Evolutionary conservation across 1,140 invertebrate species (phyloP).

Genomic region (Drosophila orosa): DNA sequence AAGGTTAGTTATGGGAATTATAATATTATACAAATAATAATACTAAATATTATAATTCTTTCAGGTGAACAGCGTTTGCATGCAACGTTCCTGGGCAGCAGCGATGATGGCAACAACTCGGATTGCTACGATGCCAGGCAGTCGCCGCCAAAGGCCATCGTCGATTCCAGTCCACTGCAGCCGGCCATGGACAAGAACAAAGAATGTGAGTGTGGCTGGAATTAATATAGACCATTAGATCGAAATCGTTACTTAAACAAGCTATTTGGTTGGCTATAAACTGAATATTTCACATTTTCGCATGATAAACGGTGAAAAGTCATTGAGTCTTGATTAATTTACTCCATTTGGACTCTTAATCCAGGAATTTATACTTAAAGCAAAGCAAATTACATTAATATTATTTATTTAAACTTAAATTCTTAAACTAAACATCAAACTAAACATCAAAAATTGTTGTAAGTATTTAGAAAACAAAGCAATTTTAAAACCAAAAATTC

Average conservation of each 20-base stretch:
- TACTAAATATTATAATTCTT: conserved; percentile 1
- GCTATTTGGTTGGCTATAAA: neutral
- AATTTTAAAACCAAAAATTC: too few relatives aligned
- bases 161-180: conserved; percentile 96
- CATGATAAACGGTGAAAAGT: too few relatives aligned
- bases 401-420: too few relatives aligned
- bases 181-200: conserved; percentile 98
- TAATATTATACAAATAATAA: neutral
- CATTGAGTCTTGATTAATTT: too few relatives aligned
- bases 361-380: too few relatives aligned
- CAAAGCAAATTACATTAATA: too few relatives aligned
- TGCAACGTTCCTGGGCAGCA: conserved; percentile 79
- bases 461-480: too few relatives aligned
- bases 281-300: too few relatives aligned
- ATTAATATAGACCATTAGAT: neutral
- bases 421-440: too few relatives aligned
- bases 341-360: too few relatives aligned
- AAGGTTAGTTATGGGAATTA: conserved; percentile 83
- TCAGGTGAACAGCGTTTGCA: conserved; percentile 79
- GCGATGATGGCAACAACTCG: conserved; percentile 83
- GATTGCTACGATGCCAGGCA: conserved; percentile 85
- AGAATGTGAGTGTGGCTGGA: conserved; percentile 92
- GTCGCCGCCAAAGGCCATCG: conserved; percentile 94
- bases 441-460: too few relatives aligned
- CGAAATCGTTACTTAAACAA: neutral